Base-by-base conservation (phyloP, 2,888 invertebrate species). In the Fragum sueziense region DNA sequence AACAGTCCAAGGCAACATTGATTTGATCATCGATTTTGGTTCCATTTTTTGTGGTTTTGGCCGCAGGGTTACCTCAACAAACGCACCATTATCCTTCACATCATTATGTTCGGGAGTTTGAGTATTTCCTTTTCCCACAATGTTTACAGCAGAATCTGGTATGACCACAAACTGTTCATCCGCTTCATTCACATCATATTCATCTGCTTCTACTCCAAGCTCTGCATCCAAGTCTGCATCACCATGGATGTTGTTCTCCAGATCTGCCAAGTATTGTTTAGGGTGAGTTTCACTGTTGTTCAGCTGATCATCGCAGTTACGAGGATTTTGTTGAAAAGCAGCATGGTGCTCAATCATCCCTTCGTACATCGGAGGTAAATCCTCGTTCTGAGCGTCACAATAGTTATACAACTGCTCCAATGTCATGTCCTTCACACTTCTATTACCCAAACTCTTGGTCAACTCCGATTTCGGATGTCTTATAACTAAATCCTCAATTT, bases 391-490 rank as follows among this genome's bases (percentile, higher is more conserved):
- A 1, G 31, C 6, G n/a, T 54, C 65, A 52, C 65, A 67, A 6
- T 41, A 34, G 9, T 37, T 25, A 37, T 74, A 74, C 20, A 74
- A 27, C 31, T 74, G 51, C 17, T 74, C 74, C 20, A 74, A 37
- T 2, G 67, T 67, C 74, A 74, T 54, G n/a, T 67, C 74, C 11
- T 54, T 41, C 2, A 72, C 22, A 33, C 52, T 62, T 33, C 33
- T 47, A 22, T 29, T 72, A 22, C 65, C 59, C 11, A 65, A 33
- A n/a, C 57, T 72, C 22, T 51, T 57, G 20, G 59, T 31, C 29
- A 51, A 34, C 22, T 52, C n/a, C 0, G 69, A 51, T 27, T 69
- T 27, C 6, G 52, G 69, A 31, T 51, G n/a, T 3, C 29, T n/a
- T 22, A 37, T 17, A 22, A 41, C 65, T 17, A 41, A 7, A 22